Conservation (phyloP, 2,888 invertebrate species). For the Melanostoma scalare region DNA sequence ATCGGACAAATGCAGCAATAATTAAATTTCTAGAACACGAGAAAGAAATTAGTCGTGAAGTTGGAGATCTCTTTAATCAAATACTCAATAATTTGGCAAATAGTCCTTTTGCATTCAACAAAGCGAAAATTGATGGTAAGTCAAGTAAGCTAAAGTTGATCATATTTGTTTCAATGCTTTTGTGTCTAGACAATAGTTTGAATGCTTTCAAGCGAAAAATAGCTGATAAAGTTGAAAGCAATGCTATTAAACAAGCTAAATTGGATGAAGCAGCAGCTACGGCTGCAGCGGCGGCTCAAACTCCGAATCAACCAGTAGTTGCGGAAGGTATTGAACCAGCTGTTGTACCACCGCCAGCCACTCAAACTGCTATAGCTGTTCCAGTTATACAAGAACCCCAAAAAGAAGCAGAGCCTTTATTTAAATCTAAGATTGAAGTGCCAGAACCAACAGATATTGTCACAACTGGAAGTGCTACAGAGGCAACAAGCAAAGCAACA, state of each 20-base stretch:
- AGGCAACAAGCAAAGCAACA: slow-evolving; percentile 55
- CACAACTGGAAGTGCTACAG: slow-evolving; percentile 25
- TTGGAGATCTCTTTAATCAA: slow-evolving; percentile 84
- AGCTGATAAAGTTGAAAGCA: slow-evolving; percentile 75
- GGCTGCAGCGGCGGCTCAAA: background rate
- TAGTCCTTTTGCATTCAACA: slow-evolving; percentile 83
- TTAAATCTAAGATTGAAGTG: slow-evolving; percentile 12
- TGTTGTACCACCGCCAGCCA: background rate
- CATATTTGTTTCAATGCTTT: slow-evolving; percentile 4
- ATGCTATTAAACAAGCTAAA: slow-evolving; percentile 74
- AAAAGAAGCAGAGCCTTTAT: slow-evolving; percentile 23
- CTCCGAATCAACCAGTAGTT: slow-evolving; percentile 30
- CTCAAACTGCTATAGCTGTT: background rate
- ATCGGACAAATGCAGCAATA: slow-evolving; percentile 93
- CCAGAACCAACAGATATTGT: slow-evolving; percentile 6
- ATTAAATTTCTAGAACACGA: slow-evolving; percentile 92
- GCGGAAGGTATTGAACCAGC: slow-evolving; percentile 14
- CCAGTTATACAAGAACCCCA: slow-evolving; percentile 23
- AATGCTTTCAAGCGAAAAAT: slow-evolving; percentile 76
- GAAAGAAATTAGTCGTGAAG: slow-evolving; percentile 85
- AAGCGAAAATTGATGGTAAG: slow-evolving; percentile 81
- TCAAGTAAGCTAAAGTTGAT: background rate
- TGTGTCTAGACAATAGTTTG: slow-evolving; percentile 73
- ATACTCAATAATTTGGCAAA: slow-evolving; percentile 81
- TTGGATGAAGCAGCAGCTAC: slow-evolving; percentile 52